Evolutionary conservation across 2,113 vertebrate species (phyloP), one percentile per base, ranked within the genome.

Genomic region (Speoplatyrhinus poulsoni): DNA sequence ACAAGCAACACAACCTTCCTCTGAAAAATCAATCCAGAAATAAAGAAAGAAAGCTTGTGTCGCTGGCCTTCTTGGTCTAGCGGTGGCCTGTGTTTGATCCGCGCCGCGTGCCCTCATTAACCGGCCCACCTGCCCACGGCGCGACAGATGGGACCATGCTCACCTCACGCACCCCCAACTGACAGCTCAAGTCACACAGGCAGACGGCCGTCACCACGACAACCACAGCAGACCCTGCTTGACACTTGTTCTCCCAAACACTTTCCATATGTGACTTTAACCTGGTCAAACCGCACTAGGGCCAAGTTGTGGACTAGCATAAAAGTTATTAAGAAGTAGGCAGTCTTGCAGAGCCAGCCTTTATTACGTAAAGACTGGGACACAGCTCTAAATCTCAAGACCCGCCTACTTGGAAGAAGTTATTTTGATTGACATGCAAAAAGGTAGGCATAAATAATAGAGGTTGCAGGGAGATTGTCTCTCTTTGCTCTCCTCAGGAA

Each of bases 71-170:
- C 58, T 59, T 69, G 12, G 47, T 72, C 47, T 62, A 76, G 59
- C 56, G 72, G 33, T 65, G 62, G 70, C 74, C 67, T 3, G 10
- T 12, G 19, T 75, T 57, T 77, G 73, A 76, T 69, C 54, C 46
- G 3, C 8, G 33, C 66, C 63, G 67, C 12, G 19, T 19, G 64
- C 70, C 71, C 76, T 85, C 82, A 87, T 86, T 86, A 89, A 83
- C 85, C 68, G 59, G 65, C 33, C 80, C 82, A 85, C 85, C 83
- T 89, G 83, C 83, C 72, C 26, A 67, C 3, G 60, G 49, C 48
- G 33, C 56, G 41, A 77, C 87, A 89, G 85, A 87, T 86, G 85
- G 82, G 56, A 73, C 67, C 13, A 76, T 62, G 80, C 75, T 77
- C 82, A 86, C 83, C 80, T 89, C 54, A 53, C 49, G 57, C 69